These are phyloP conservation scores for Hucho hucho DNA, from an alignment of 2,113 vertebrate species.

Conservation along the genomic window DNA sequence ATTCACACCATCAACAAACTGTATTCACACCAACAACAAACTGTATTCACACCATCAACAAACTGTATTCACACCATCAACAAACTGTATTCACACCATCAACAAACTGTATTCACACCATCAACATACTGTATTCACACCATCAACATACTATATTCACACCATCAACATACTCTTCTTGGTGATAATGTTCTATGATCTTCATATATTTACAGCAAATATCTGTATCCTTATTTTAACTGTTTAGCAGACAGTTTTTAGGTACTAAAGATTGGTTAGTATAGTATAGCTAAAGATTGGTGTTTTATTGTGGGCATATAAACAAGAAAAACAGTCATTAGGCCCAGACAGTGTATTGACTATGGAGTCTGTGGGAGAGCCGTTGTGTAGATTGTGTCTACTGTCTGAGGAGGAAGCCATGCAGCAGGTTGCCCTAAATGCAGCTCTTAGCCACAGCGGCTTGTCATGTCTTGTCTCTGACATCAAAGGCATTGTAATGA, in stretches of 20 bases:
- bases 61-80: too few relatives aligned
- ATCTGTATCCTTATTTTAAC: not conserved
- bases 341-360: conserved; percentile 15
- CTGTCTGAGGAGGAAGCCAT: conserved; percentile 1
- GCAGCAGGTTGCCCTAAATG: conserved; percentile 43
- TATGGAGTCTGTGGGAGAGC: conserved; percentile 27
- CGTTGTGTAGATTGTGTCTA: conserved; percentile 12
- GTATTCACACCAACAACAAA: conserved; percentile 2
- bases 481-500: conserved; percentile 57
- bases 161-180: not conserved
- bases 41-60: conserved; percentile 1
- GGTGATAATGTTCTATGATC: too few relatives aligned
- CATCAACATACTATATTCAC: not conserved
- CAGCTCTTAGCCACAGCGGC: conserved; percentile 42
- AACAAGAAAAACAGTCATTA: conserved; percentile 19
- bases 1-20: not conserved
- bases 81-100: too few relatives aligned
- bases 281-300: conserved; percentile 1
- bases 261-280: too few relatives aligned
- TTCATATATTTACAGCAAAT: too few relatives aligned
- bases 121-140: not conserved
- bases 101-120: not conserved
- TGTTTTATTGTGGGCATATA: conserved; percentile 1
- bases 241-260: conserved; percentile 2
- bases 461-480: conserved; percentile 57